Conservation (phyloP, 1,140 invertebrate species). For the Caerostris darwini region DNA sequence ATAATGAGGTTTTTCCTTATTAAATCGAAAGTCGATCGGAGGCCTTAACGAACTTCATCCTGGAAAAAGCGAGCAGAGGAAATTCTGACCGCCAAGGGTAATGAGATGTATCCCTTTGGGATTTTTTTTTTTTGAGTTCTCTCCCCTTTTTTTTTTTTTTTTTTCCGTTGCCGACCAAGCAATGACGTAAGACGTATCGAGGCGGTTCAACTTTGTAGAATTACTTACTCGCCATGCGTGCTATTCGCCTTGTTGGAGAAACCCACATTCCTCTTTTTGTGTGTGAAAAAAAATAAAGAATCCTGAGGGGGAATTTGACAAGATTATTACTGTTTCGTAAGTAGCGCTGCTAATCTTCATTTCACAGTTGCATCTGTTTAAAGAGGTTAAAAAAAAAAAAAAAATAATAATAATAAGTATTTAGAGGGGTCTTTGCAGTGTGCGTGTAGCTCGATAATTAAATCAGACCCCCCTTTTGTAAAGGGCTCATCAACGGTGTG, state of each 20-base stretch:
- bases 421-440: too few species aligned
- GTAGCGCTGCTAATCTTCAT: background rate
- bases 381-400: too few species aligned
- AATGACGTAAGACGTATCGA: background rate
- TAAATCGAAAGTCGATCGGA: slow-evolving; percentile 24
- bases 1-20: slow-evolving; percentile 45
- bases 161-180: background rate
- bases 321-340: background rate
- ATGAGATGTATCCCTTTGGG: slow-evolving; percentile 16
- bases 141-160: background rate
- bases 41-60: slow-evolving; percentile 41
- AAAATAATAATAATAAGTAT: too few species aligned
- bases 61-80: slow-evolving; percentile 26
- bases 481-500: too few species aligned
- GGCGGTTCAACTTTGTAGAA: background rate
- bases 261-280: background rate
- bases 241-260: slow-evolving; percentile 19
- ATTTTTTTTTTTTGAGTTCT: background rate
- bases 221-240: background rate
- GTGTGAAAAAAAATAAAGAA: background rate
- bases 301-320: background rate
- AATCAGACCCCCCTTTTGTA: too few species aligned
- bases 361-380: background rate
- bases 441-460: too few species aligned
- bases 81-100: background rate